These are phyloP conservation scores for Glyphotaelius pellucidus DNA, from an alignment of 2,888 invertebrate species.

Conservation along the genomic window DNA sequence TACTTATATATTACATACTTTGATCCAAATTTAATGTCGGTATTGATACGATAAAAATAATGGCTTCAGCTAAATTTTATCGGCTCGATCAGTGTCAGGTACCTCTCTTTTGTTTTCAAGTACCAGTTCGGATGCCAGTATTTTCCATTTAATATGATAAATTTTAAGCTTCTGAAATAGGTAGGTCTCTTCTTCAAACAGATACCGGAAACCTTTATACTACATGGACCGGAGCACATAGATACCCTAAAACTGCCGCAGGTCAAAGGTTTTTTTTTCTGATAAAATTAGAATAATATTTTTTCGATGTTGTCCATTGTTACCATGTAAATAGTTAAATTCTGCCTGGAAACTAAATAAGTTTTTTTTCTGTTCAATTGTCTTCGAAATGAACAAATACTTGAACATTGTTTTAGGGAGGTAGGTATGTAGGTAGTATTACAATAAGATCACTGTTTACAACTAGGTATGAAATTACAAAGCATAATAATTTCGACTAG, in stretches of 20 bases:
- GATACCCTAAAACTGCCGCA: not conserved
- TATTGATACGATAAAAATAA: constrained; percentile 2
- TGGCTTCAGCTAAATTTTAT: not conserved
- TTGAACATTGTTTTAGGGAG: too few relatives aligned
- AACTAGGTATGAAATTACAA: not conserved
- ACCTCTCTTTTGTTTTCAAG: not conserved
- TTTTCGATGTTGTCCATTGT: not conserved
- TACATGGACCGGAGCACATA: not conserved
- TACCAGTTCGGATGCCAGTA: not conserved
- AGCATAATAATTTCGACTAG: not conserved
- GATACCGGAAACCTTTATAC: not conserved
- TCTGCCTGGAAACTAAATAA: not conserved
- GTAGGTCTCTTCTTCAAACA: not conserved
- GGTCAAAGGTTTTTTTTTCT: not conserved
- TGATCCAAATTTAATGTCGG: not conserved
- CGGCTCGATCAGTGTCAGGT: not conserved
- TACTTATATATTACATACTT: not conserved
- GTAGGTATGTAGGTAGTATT: too few relatives aligned
- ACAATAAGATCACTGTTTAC: too few relatives aligned
- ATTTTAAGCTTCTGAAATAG: not conserved
- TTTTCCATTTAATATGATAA: not conserved
- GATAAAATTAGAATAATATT: not conserved
- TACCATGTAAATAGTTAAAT: not conserved
- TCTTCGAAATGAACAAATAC: too few relatives aligned
- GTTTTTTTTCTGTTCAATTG: too few relatives aligned